Evolutionary conservation across 1,140 invertebrate genomes (phyloP), one percentile per base, ranked within the genome.

Genomic region (Zaprionus ornatus): DNA sequence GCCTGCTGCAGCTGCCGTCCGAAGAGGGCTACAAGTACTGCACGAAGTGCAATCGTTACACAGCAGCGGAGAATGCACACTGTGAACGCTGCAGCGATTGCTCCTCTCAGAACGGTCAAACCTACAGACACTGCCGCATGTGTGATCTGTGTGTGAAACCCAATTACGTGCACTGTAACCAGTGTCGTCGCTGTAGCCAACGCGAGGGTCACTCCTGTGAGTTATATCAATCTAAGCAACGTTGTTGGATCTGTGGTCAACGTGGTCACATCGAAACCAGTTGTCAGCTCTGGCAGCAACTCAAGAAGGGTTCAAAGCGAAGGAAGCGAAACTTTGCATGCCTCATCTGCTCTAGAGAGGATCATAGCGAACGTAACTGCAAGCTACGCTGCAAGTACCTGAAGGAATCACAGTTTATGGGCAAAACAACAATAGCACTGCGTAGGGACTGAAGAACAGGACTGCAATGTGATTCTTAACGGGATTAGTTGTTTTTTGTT

Each of bases 111-210:
- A 96, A 98, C 93, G 97, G 97, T 0, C 94, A 94, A 79, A 95
- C 94, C 0, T 98, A 98, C 85, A 93, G 92, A 15, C 97, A 98
- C 88, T 98, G 97, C 90, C 88, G 95, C 50, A 69, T 86, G 19
- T 98, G 97, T 91, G 93, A 95, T n/a, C 93, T 94, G 63, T 98
- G 97, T 92, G 97, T 98, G 0, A 98, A 98, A 92, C 95, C 96
- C 2, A 95, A 95, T 19, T 97, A 96, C 94, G 93, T 94, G n/a
- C 97, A 98, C 93, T 98, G 97, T 79, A 75, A 92, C 1, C 93
- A 85, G 10, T 98, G 97, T 88, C 92, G 94, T 1, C 93, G 95
- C 64, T 98, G 97, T 19, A 82, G 85, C 0, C 92, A 92, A 35
- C 54, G 52, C 0, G 79, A 75, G 37, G 68, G 67, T 3, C 92